Conservation (phyloP, 2,888 invertebrate genomes). For the Hypomecis atomaria region DNA sequence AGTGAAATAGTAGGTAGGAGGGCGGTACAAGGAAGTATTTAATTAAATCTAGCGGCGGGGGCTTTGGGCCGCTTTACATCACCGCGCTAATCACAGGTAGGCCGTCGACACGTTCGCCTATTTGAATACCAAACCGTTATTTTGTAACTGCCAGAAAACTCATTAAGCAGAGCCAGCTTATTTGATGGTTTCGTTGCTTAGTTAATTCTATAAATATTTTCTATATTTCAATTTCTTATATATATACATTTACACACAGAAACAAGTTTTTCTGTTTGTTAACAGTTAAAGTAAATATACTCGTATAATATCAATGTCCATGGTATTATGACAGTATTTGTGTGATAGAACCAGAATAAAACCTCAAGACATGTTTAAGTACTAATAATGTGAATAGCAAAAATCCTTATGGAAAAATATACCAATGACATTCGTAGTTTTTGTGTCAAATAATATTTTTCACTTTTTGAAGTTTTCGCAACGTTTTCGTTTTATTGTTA, state of each 20-base stretch:
- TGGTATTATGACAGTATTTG: no score
- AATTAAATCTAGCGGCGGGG: slow-evolving; percentile 78
- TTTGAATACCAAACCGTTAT: slow-evolving; percentile 70
- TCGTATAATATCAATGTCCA: no score
- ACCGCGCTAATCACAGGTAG: slow-evolving; percentile 80
- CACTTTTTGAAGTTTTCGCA: not conserved
- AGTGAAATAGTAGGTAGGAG: slow-evolving; percentile 73
- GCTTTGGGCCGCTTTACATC: slow-evolving; percentile 70
- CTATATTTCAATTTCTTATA: no score
- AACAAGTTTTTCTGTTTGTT: no score
- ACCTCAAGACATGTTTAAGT: no score
- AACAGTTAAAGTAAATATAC: no score
- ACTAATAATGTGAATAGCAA: no score
- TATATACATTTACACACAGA: no score
- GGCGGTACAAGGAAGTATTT: slow-evolving; percentile 77
- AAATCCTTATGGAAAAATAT: no score
- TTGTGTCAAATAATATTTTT: not conserved
- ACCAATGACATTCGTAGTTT: not conserved
- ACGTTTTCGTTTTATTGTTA: not conserved
- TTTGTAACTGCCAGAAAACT: slow-evolving; percentile 62
- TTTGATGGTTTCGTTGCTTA: slow-evolving; percentile 39
- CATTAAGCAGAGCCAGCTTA: slow-evolving; percentile 50
- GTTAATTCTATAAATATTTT: not conserved
- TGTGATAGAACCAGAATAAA: no score
- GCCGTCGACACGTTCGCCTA: slow-evolving; percentile 72